Conservation (phyloP, 1,140 invertebrate species). For the Camponotus floridanus region DNA sequence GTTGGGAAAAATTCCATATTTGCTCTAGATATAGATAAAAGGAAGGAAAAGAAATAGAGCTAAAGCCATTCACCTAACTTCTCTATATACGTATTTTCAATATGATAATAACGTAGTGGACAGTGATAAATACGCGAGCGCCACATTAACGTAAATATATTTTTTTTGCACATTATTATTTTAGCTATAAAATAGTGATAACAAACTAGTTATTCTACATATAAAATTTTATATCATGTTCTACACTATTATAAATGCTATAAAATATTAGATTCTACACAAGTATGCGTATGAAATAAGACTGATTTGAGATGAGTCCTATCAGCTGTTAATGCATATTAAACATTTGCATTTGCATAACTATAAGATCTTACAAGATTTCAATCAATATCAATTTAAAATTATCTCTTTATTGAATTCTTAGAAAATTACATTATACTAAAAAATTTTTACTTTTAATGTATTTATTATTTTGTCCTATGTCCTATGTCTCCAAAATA, state of each 20-base stretch:
- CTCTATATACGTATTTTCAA: constrained; percentile 77
- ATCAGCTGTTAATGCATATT: constrained; percentile 70
- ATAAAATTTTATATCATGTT: constrained; percentile 72
- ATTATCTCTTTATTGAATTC: neutral
- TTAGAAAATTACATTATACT: neutral
- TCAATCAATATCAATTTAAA: neutral
- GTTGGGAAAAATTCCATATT: constrained; percentile 79
- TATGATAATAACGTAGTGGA: constrained; percentile 63
- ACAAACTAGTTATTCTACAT: constrained; percentile 69
- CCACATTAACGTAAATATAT: constrained; percentile 68
- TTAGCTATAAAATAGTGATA: constrained; percentile 65
- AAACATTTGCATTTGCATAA: constrained; percentile 9
- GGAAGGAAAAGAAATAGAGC: constrained; percentile 5
- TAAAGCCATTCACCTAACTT: constrained; percentile 76
- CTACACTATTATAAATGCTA: constrained; percentile 76
- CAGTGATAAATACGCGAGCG: constrained; percentile 70
- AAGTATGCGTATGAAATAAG: constrained; percentile 77
- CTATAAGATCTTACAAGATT: neutral
- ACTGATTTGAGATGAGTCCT: constrained; percentile 78
- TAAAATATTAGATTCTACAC: constrained; percentile 73
- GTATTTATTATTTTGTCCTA: neutral
- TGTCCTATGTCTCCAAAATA: too few relatives aligned
- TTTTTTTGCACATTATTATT: constrained; percentile 75
- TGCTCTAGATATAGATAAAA: constrained; percentile 71
- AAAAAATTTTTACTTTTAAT: neutral